Base-by-base conservation (phyloP, 2,888 invertebrate species). In the Eupithecia vulgata region DNA sequence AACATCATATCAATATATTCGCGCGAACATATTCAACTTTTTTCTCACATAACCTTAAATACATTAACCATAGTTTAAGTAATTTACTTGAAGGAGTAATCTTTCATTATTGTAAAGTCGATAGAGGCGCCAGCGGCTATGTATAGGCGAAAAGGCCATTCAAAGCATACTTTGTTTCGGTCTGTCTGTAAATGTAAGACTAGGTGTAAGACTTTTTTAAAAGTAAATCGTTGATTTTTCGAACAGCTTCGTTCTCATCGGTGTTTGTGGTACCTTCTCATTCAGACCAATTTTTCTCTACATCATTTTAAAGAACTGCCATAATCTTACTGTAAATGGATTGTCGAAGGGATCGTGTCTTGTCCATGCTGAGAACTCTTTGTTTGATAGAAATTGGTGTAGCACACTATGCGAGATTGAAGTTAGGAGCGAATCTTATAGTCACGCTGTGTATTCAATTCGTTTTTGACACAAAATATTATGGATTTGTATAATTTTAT, bases 201-300 rank as follows among this genome's bases (percentile, higher is more conserved):
- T 92, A 93, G 91, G 75, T 84, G 83, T 87, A 87, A 88, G 89
- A 91, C 89, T 91, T 92, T 61, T 93, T 88, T 85, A 87, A 86
- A 86, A 84, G 86, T 87, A 87, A 89, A 89, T 21, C 52, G 86
- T 90, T 91, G 85, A 42, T 72, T 91, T 92, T 92, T 92, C 87
- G 91, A 91, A 88, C 85, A 82, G 94, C 93, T 93, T 93, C 88
- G 90, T 93, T 91, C 91, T 89, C 85, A 89, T 90, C 87, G 88
- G 83, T 91, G 90, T 91, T 45, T 52, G 57, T 17, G 34, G 91
- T 83, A 87, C 88, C 88, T 83, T 90, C 85, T 84, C 87, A 88
- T 90, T 52, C 90, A 90, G 94, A 94, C 93, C 93, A 93, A 93
- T 92, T 92, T 91, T 91, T 90, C 90, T 90, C 91, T 91, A 92